These are phyloP conservation scores for Eulimnadia texana DNA, from an alignment of 1,140 invertebrate species.

Conservation along the genomic window DNA sequence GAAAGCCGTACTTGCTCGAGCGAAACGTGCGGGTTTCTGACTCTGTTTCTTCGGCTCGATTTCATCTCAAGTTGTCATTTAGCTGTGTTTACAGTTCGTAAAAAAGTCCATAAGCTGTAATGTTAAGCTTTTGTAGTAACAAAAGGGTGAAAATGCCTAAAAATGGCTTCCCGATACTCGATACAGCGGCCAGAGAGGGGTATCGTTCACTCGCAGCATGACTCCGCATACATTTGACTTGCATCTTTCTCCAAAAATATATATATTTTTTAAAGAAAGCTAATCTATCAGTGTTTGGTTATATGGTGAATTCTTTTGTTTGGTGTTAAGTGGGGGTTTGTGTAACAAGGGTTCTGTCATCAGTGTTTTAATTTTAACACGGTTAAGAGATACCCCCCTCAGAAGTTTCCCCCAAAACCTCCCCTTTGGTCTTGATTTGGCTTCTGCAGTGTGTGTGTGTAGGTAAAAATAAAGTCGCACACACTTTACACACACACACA, in stretches of 20 bases:
- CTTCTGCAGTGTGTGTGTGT: neutral
- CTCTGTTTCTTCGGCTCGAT: too few species aligned
- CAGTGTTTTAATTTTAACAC: neutral
- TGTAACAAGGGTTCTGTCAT: neutral
- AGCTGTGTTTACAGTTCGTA: too few species aligned
- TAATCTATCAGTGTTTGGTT: neutral
- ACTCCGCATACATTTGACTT: too few species aligned
- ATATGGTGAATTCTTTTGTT: neutral
- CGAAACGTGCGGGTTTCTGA: too few species aligned
- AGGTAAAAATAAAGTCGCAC: neutral
- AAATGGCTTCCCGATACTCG: too few species aligned
- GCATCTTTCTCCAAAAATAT: neutral
- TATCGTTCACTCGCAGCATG: too few species aligned
- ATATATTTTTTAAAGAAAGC: neutral
- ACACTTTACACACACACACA: neutral
- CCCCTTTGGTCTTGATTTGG: neutral
- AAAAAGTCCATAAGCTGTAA: too few species aligned
- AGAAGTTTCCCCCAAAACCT: neutral
- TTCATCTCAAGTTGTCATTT: too few species aligned
- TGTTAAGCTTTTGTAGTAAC: too few species aligned
- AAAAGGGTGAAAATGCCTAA: too few species aligned
- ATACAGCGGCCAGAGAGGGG: too few species aligned
- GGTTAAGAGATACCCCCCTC: neutral
- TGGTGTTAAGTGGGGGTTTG: neutral
- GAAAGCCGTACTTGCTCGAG: too few species aligned